A percentile compares a stretch with the other conserved stretches of the same genome.
Evolutionary conservation across 2,113 vertebrate species (phyloP).

Genomic region (Ochotona princeps): DNA sequence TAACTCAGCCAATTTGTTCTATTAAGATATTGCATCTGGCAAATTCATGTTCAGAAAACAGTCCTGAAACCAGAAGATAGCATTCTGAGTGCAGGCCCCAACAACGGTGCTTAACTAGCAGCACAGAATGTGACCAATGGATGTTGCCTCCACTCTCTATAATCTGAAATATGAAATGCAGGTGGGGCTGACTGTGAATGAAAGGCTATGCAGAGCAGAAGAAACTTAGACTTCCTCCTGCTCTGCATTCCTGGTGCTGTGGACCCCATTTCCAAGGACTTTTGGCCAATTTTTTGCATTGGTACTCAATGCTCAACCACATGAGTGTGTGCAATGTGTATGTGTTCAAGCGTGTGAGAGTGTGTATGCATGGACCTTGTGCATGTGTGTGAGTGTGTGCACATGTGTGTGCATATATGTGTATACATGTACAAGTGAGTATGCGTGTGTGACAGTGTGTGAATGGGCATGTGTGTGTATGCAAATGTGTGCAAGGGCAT

Average conservation of each 20-base stretch:
- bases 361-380: too few species aligned
- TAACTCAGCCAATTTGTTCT: neutral
- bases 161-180: neutral
- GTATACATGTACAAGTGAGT: neutral
- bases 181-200: neutral
- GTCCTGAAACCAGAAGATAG: neutral
- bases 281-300: neutral
- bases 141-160: fast-evolving
- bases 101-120: neutral
- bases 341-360: too few species aligned
- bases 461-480: too few species aligned
- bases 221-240: neutral
- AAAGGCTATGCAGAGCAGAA: neutral
- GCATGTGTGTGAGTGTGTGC: too few species aligned
- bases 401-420: too few species aligned
- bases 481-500: too few species aligned
- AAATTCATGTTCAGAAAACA: neutral
- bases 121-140: too few species aligned
- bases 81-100: neutral
- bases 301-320: neutral
- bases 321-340: too few species aligned
- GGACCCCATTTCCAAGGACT: neutral
- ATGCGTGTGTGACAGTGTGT: neutral
- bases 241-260: neutral
- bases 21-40: neutral